Conservation (phyloP, 2,888 invertebrate species). For the Oxycera nigricornis region DNA sequence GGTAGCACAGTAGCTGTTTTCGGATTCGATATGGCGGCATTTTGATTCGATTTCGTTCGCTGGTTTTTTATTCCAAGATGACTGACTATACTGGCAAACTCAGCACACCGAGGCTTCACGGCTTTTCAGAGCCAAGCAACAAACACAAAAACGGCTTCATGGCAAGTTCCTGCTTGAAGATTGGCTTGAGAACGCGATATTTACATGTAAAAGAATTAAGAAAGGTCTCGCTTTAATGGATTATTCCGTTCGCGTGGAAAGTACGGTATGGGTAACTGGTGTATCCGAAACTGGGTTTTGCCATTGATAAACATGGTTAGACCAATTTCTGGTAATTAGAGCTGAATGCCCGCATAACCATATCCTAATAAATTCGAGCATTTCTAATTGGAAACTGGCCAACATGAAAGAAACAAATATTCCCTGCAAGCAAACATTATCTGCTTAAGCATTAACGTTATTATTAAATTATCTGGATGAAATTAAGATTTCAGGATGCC, state of each 20-base stretch:
- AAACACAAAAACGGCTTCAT: neutral
- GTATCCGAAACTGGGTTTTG: neutral
- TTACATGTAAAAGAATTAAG: conserved; percentile 20
- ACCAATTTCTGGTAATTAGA: conserved; percentile 25
- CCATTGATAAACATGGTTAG: neutral
- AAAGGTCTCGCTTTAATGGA: conserved; percentile 28
- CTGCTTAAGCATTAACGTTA: neutral
- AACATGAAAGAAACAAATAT: conserved; percentile 17
- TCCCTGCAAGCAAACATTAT: neutral
- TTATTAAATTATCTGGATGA: conserved; percentile 29
- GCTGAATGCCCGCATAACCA: conserved; percentile 18
- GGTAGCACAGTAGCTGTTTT: conserved; percentile 34
- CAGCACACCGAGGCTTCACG: neutral
- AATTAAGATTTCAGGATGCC: conserved; percentile 24
- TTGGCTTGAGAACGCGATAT: neutral
- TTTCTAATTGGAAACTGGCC: conserved; percentile 11
- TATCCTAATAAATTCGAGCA: conserved; percentile 37
- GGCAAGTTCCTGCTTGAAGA: neutral
- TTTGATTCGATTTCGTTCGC: conserved; percentile 34
- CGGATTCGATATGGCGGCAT: conserved; percentile 36
- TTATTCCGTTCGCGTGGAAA: conserved; percentile 12
- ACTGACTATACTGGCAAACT: too few species aligned
- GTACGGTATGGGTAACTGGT: neutral
- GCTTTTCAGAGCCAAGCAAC: neutral
- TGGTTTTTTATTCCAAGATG: conserved; percentile 5